Conservation (phyloP, 1,140 invertebrate species). For the Pogonomyrmex barbatus region DNA sequence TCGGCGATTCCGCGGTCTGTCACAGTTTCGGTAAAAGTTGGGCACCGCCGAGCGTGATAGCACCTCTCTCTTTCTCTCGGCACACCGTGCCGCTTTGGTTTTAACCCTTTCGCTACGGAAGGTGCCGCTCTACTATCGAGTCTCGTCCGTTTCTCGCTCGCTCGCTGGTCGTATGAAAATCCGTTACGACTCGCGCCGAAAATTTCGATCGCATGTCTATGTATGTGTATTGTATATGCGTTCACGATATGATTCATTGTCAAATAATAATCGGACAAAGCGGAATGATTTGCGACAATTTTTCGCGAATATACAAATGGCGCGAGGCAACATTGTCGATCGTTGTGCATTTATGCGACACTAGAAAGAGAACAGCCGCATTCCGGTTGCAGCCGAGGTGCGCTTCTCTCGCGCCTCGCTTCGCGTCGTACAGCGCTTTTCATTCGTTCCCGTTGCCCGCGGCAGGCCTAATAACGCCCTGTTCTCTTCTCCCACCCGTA, state of each 20-base stretch:
- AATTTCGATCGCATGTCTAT: background rate
- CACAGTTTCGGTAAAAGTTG: conserved; percentile 12
- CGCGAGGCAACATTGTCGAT: background rate
- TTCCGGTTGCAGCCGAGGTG: background rate
- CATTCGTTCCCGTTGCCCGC: background rate
- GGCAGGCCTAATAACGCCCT: background rate
- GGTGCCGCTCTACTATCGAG: background rate
- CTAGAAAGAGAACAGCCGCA: background rate
- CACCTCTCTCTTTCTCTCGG: background rate
- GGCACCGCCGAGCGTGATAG: background rate
- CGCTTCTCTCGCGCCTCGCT: conserved; percentile 7
- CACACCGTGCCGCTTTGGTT: background rate
- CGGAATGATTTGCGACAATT: background rate
- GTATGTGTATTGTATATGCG: background rate
- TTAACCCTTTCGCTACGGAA: background rate
- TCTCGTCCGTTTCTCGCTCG: background rate
- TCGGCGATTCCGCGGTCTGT: background rate
- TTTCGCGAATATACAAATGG: background rate
- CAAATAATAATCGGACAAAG: background rate
- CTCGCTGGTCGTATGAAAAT: background rate
- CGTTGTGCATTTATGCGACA: background rate
- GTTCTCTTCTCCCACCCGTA: too few species aligned
- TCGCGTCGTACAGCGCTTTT: background rate
- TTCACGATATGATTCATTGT: background rate
- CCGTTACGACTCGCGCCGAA: background rate